phyloP scores from a whole-genome alignment of 2,888 invertebrate genomes.

The Agonopterix heracliana region DNA sequence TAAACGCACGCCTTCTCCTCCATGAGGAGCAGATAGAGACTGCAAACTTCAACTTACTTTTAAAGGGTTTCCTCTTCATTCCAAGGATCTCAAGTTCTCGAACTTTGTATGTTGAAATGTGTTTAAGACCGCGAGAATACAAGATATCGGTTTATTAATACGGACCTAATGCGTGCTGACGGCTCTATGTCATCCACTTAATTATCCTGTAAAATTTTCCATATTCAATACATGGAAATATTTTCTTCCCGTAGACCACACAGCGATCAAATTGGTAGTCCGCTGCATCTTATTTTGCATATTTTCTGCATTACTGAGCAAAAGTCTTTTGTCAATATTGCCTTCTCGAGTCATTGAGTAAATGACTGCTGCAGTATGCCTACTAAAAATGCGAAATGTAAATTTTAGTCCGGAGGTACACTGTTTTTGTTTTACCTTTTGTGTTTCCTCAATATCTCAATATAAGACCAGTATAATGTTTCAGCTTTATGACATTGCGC shows the following conservation, averaged over 20 bases:
- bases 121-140: too few species aligned
- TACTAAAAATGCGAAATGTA: slow-evolving; percentile 46
- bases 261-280: slow-evolving; percentile 47
- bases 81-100: too few species aligned
- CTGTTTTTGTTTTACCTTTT: slow-evolving; percentile 22
- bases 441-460: slow-evolving; percentile 27
- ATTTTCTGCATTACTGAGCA: slow-evolving; percentile 63
- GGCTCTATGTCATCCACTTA: slow-evolving; percentile 16
- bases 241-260: slow-evolving; percentile 47
- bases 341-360: slow-evolving; percentile 51
- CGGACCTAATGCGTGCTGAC: background rate
- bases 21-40: too few species aligned
- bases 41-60: too few species aligned
- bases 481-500: slow-evolving; percentile 29
- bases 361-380: slow-evolving; percentile 34
- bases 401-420: slow-evolving; percentile 26
- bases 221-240: slow-evolving; percentile 40
- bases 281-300: slow-evolving; percentile 54
- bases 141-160: too few species aligned
- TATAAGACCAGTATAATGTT: slow-evolving; percentile 25
- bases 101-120: too few species aligned
- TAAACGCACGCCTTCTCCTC: too few species aligned
- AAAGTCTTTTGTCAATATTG: slow-evolving; percentile 70
- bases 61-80: too few species aligned
- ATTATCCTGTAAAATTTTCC: slow-evolving; percentile 22